Evolutionary conservation across 30 jellyfish, hydroid and myxozoan species (phyloP).

Genomic region (Chrysaora quinquecirrha): DNA sequence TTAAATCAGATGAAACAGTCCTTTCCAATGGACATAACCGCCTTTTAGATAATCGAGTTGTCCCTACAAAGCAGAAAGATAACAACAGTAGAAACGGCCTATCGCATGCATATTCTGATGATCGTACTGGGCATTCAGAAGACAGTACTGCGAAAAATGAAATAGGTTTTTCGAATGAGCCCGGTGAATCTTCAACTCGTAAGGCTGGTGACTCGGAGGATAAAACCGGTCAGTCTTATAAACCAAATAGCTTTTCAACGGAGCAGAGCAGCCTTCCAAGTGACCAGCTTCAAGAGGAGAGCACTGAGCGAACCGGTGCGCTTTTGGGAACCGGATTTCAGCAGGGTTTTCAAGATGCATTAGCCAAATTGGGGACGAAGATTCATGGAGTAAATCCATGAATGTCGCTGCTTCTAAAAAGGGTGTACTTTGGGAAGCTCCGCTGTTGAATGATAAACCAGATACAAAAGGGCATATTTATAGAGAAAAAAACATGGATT

Average conservation of each 20-base stretch:
- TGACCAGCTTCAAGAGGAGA: background rate
- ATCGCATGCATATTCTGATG: too few species aligned
- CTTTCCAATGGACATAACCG: too few species aligned
- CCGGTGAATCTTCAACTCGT: background rate
- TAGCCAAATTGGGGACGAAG: background rate
- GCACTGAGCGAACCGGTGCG: background rate
- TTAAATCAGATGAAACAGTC: too few species aligned
- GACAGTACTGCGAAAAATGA: too few species aligned
- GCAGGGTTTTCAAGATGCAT: background rate
- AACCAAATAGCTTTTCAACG: background rate
- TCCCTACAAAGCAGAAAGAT: too few species aligned
- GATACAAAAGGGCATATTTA: background rate
- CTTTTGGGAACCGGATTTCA: background rate
- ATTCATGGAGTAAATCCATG: background rate
- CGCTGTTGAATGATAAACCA: background rate
- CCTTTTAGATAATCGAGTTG: too few species aligned
- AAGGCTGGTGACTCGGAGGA: background rate
- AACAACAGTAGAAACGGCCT: too few species aligned
- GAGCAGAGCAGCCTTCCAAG: background rate
- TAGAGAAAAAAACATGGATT: background rate
- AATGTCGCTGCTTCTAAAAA: background rate
- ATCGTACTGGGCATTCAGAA: too few species aligned
- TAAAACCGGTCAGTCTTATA: too few species aligned
- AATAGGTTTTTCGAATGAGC: too few species aligned
- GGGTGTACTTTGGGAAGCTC: background rate